phyloP scores from a whole-genome alignment of 2,888 invertebrate genomes.

The Mesorhabditis sp. region DNA sequence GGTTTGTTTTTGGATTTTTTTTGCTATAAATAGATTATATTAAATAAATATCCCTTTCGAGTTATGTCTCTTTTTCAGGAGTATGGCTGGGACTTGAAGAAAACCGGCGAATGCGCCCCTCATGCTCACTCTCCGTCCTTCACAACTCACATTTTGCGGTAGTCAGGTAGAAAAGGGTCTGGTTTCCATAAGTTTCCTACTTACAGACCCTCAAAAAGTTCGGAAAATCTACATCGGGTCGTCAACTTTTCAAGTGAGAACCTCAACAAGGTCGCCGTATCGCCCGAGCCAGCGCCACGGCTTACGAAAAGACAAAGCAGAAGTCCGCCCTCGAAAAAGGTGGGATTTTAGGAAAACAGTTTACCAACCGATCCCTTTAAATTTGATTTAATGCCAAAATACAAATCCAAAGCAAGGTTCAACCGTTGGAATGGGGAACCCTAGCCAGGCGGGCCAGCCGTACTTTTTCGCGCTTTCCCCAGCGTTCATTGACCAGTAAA shows the following conservation, averaged over 20 bases:
- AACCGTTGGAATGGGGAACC: too few species aligned
- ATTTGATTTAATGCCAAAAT: too few species aligned
- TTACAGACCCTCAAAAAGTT: constrained; percentile 37
- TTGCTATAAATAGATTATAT: neutral
- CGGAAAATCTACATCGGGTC: constrained; percentile 46
- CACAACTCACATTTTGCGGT: constrained; percentile 34
- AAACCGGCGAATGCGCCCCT: constrained; percentile 40
- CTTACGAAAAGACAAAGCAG: neutral
- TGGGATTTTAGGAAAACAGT: neutral
- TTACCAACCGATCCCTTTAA: neutral
- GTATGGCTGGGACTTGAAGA: constrained; percentile 48
- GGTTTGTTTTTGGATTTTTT: neutral
- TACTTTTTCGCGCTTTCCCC: too few species aligned
- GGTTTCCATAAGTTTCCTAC: neutral
- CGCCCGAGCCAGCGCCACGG: constrained; percentile 7
- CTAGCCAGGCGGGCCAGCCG: too few species aligned
- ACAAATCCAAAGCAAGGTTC: too few species aligned
- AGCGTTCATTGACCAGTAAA: too few species aligned
- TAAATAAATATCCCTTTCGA: too few species aligned
- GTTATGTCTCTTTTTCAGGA: constrained; percentile 21
- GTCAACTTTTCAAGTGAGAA: constrained; percentile 15
- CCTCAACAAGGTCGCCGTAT: constrained; percentile 9
- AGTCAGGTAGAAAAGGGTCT: constrained; percentile 11
- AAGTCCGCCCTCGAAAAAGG: neutral
- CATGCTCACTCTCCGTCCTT: constrained; percentile 47